phyloP scores from a whole-genome alignment of 2,113 vertebrate genomes.

The Tapirus terrestris region DNA sequence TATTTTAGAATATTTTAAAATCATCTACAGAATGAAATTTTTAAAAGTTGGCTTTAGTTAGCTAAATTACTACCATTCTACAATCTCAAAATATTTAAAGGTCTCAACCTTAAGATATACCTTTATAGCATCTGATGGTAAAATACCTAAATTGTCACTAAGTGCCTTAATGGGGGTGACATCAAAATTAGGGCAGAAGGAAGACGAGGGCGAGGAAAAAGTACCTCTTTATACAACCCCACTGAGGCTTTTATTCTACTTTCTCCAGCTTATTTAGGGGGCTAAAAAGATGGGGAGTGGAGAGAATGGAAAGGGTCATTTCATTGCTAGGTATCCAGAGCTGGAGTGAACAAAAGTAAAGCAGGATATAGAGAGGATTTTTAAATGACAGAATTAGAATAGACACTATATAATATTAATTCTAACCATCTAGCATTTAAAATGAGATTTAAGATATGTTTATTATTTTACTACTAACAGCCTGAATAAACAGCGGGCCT shows the following conservation, averaged over 20 bases:
- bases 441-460: slow-evolving; percentile 36
- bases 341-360: neutral
- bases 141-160: neutral
- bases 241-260: neutral
- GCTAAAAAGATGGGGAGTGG: neutral
- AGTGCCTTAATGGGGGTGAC: neutral
- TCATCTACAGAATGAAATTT: neutral
- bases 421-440: slow-evolving; percentile 19
- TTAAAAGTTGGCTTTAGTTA: neutral
- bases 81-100: slow-evolving; percentile 27
- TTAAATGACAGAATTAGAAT: slow-evolving; percentile 21
- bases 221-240: neutral
- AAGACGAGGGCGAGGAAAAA: slow-evolving; percentile 6
- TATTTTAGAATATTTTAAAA: slow-evolving; percentile 21
- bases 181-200: neutral
- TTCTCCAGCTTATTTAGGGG: neutral
- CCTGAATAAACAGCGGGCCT: neutral
- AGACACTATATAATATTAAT: neutral
- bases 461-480: slow-evolving; percentile 4
- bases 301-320: neutral
- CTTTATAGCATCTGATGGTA: neutral
- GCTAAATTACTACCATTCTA: slow-evolving; percentile 16
- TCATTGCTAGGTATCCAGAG: neutral
- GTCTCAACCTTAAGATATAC: neutral
- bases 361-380: neutral